Evolutionary conservation across 2,113 vertebrate genomes (phyloP), one percentile per base, ranked within the genome.

Genomic region (Cephalopholis sonnerati): DNA sequence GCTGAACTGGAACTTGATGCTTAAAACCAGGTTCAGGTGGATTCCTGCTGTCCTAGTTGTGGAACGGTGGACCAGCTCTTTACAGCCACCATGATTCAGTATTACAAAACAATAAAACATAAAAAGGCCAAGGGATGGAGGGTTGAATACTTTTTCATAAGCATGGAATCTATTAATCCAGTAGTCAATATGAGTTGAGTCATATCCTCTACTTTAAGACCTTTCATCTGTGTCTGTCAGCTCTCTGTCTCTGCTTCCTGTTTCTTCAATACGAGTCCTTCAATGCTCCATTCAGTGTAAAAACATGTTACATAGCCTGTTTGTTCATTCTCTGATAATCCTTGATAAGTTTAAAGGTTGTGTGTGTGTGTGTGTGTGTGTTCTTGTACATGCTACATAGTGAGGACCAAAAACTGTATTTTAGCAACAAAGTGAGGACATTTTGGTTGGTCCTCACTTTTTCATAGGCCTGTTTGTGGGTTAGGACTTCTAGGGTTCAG

Each of bases 151-250:
- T 27, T 76, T 44, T 82, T 82, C 57, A 66, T 54, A 29, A 54
- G 24, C 59, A 7, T 5, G 3, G 59, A 25, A 59, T 85, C 44
- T 41, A 29, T 58, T 79, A 27, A 79, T 41, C 62, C 18, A 16
- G 27, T 70, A 8, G 16, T 70, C 46, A 50, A 1, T 57, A 13
- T n/a, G 54, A 72, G 73, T 62, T 89, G 80, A 86, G 73, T 88
- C 89, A 91, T 15, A 84, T 77, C 76, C 73, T 29, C 48, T 61
- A 46, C 50, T 79, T 74, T n/a, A 39, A 88, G 74, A 58, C n/a
- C 87, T 85, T 73, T 78, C 1, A 44, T 77, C 51, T 36, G 17
- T 11, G 22, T 74, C 50, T 82, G 25, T 22, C 22, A 29, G 46
- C 50, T 39, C 72, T 65, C 18, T 1, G 7, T 61, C 39, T 81